Base-by-base conservation (phyloP, 1,140 invertebrate genomes). In the Potamilus streckersoni region DNA sequence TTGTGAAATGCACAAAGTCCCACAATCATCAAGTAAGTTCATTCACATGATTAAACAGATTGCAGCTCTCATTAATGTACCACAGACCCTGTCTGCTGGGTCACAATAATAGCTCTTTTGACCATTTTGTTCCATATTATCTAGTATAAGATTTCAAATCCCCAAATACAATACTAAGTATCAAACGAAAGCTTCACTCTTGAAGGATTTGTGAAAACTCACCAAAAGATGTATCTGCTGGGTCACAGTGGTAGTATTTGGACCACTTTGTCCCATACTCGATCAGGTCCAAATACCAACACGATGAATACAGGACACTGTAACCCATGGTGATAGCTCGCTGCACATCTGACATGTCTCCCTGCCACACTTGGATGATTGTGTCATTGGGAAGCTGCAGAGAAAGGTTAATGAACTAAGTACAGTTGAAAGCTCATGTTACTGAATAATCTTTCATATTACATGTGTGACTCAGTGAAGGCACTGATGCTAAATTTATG, bases 181-280 rank as follows among this genome's bases (percentile, higher is more conserved):
- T 66, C 27, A 66, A 20, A 61, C 8, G 20, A 62, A 59, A n/a
- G 17, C 59, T 13, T 16, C 14, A 56, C 49, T 62, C n/a, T 15
- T 23, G 19, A 3, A 20, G 5, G 19, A 2, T 38, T 38, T 38
- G 38, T 38, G 38, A 38, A 27, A 38, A 71, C 80, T 75, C 79
- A 87, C 85, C 86, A 74, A 82, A 83, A 15, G 71, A 82, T 27
- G 80, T 94, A 76, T 93, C 89, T 1, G 93, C 85, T 14, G 88
- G 88, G 68, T 90, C 89, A 84, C 87, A 89, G 58, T 83, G 83
- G 75, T 90, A 90, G 76, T 86, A 89, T 74, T 88, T 86, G 17
- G 83, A 82, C 89, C 89, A 90, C 74, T 89, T 88, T 2, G 82
- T 83, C n/a, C 87, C 88, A 67, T 89, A 89, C 69, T 86, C 84